A percentile compares a stretch with the other conserved stretches of the same genome.
Conservation (phyloP, 2,113 vertebrate species). For the Emydura subglobosa region DNA sequence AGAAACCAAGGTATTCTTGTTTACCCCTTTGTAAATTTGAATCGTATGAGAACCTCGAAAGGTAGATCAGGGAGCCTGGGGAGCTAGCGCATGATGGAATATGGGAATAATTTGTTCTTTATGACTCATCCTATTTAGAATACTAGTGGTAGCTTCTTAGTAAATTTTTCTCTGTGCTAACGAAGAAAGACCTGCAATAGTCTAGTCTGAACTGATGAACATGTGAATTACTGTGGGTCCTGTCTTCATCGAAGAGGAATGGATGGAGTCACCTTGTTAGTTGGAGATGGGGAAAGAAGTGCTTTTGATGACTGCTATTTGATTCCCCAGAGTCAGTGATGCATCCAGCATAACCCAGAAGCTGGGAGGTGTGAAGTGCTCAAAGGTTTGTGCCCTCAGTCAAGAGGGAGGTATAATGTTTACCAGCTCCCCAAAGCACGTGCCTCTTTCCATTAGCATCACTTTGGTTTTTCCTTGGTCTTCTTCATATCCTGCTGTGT, state of each 20-base stretch:
- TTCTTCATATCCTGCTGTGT: no score
- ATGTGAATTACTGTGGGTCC: not conserved
- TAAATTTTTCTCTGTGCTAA: not conserved
- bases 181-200: not conserved
- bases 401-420: no score
- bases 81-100: not conserved
- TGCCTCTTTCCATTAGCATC: not conserved
- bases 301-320: not conserved
- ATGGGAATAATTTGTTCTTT: fast-evolving
- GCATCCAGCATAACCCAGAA: not conserved
- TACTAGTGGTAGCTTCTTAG: not conserved
- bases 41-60: not conserved
- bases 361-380: not conserved
- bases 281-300: not conserved
- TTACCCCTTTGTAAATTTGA: not conserved
- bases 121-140: not conserved
- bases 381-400: not conserved
- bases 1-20: not conserved
- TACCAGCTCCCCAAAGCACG: not conserved
- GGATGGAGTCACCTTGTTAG: not conserved
- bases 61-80: not conserved
- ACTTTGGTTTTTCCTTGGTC: not conserved
- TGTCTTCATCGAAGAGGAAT: not conserved
- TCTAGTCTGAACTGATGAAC: not conserved
- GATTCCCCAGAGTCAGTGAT: not conserved